Conservation (phyloP, 2,888 invertebrate genomes). For the Eristalis tenax region DNA sequence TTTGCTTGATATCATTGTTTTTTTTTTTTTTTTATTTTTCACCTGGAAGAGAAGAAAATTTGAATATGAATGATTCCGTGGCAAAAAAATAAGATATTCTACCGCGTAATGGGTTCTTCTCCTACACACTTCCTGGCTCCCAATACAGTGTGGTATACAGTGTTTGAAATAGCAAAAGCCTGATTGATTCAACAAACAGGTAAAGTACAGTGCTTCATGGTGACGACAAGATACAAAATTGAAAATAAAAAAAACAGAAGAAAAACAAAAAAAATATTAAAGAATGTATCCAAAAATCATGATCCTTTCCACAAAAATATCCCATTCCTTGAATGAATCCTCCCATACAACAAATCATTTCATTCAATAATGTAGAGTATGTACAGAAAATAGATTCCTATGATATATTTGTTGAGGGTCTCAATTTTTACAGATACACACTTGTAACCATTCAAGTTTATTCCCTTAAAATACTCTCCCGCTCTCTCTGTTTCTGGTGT, state of each 20-base stretch:
- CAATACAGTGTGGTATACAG: slow-evolving; percentile 70
- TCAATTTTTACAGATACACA: slow-evolving; percentile 67
- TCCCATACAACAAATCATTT: slow-evolving; percentile 44
- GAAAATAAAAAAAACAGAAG: slow-evolving; percentile 18
- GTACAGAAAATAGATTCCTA: slow-evolving; percentile 20
- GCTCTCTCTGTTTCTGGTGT: slow-evolving; percentile 47
- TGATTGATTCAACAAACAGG: slow-evolving; percentile 72
- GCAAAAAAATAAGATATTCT: slow-evolving; percentile 48
- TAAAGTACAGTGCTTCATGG: slow-evolving; percentile 70
- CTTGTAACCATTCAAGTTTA: slow-evolving; percentile 53
- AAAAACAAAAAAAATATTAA: slow-evolving; percentile 41
- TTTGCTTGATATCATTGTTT: not conserved
- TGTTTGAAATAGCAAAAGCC: slow-evolving; percentile 68
- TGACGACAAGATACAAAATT: slow-evolving; percentile 64
- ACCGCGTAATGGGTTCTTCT: slow-evolving; percentile 66
- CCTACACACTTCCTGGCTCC: slow-evolving; percentile 66
- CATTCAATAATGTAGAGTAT: slow-evolving; percentile 23
- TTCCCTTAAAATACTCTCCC: slow-evolving; percentile 18
- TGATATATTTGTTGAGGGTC: slow-evolving; percentile 59
- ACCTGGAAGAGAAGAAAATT: slow-evolving; percentile 62
- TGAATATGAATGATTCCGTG: slow-evolving; percentile 49
- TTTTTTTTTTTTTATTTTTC: slow-evolving; percentile 62
- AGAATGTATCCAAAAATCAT: slow-evolving; percentile 2
- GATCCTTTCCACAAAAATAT: slow-evolving; percentile 18
- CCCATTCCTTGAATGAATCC: slow-evolving; percentile 6